Conservation (phyloP, 2,113 vertebrate species). For the Atlantisia rogersi region DNA sequence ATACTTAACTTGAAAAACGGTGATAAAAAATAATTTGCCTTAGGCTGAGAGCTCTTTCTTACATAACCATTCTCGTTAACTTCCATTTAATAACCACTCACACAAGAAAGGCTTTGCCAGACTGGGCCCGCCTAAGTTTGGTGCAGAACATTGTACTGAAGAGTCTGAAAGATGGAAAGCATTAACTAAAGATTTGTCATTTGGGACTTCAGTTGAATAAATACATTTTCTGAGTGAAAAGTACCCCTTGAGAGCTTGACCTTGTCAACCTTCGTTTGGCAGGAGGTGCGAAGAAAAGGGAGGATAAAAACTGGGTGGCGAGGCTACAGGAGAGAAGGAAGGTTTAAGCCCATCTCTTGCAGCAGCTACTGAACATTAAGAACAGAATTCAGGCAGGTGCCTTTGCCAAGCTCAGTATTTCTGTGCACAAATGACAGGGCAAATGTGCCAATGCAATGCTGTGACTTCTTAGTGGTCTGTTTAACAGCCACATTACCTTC, state of each 20-base stretch:
- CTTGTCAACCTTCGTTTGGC: not conserved
- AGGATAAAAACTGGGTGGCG: accelerated
- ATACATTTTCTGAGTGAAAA: not conserved
- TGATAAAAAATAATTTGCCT: not conserved
- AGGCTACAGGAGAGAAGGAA: not conserved
- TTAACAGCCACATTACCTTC: not conserved
- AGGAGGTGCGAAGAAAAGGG: not conserved
- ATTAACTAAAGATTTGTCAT: not conserved
- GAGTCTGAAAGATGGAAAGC: not conserved
- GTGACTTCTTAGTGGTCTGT: not conserved
- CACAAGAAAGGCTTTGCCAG: not conserved
- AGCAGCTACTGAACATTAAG: not conserved
- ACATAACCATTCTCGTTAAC: not conserved
- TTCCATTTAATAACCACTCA: not conserved
- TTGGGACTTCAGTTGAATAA: not conserved
- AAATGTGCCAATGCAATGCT: not conserved
- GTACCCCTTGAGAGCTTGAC: not conserved
- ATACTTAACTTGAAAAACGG: not conserved
- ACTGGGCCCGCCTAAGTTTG: not conserved
- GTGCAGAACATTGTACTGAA: not conserved
- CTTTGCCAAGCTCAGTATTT: not conserved
- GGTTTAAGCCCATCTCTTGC: not conserved
- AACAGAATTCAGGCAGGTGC: not conserved
- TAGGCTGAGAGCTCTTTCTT: not conserved
- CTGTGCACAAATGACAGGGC: not conserved